Base-by-base conservation (phyloP, 2,113 vertebrate species). In the Oxyura jamaicensis region DNA sequence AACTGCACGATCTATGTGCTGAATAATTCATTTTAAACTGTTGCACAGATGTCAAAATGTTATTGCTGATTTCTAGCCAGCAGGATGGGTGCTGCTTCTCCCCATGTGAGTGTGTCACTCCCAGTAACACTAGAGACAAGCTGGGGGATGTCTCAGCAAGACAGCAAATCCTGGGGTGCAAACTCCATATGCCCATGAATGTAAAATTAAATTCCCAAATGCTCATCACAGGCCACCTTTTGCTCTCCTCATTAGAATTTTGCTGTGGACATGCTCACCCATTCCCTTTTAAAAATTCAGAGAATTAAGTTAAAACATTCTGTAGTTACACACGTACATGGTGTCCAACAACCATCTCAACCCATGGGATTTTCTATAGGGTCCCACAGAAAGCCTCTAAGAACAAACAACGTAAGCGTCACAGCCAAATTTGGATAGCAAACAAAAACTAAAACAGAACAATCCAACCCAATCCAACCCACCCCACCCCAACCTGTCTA, bases 1-100 rank as follows among this genome's bases (percentile, higher is more conserved):
- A 95, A 94, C 0, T 89, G 89, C 90, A 95, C 2, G 16, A 90
- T 93, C 94, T 87, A 63, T 89, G 74, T 62, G 85, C 92, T 97
- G 97, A 97, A 97, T 97, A 97, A 97, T 95, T 97, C 95, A 97
- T 96, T 94, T 95, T 95, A 92, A 97, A 97, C 96, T 97, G 93
- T 96, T 97, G 93, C 94, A 93, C 96, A 97, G 95, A 97, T 93
- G 86, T 91, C 95, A 95, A 91, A 97, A 96, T 85, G 93, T 95
- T 97, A 96, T 77, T 97, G 93, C 95, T 97, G 95, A 95, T 94
- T 96, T 91, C 91, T 71, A 83, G 88, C 91, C 93, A 97, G 86
- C 92, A 95, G 87, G 95, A 91, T 19, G 83, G 94, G 83, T 8
- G 62, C 80, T 96, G 86, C 93, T 95, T 81, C 74, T 94, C 86